These are phyloP conservation scores for Sinopyrophorus schimmeli DNA, from an alignment of 2,888 invertebrate genomes.

Conservation along the genomic window DNA sequence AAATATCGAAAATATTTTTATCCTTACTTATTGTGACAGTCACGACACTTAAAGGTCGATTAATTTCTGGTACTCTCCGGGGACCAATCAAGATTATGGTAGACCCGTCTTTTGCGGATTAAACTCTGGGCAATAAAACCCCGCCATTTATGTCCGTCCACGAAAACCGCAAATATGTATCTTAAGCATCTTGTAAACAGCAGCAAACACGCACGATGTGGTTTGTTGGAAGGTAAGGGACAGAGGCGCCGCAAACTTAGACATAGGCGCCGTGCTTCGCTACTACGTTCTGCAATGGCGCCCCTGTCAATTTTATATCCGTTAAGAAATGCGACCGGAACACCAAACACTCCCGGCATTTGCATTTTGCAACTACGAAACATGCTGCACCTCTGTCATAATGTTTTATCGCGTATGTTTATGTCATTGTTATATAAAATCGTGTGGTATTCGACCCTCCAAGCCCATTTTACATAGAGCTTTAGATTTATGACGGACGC, in stretches of 20 bases:
- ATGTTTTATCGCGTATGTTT: constrained; percentile 25
- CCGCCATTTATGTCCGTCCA: constrained; percentile 12
- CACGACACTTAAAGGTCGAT: constrained; percentile 27
- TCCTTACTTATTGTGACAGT: constrained; percentile 31
- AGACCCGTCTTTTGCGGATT: constrained; percentile 24
- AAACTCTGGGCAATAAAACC: constrained; percentile 17
- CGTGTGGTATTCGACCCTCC: constrained; percentile 31
- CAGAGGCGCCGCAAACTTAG: constrained; percentile 26
- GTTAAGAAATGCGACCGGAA: constrained; percentile 30
- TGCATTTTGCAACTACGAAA: constrained; percentile 29
- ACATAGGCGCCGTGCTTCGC: constrained; percentile 26
- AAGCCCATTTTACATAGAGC: constrained; percentile 25
- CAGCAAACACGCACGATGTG: constrained; percentile 12
- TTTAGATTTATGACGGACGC: constrained; percentile 21
- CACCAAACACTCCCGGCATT: constrained; percentile 29
- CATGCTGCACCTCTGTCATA: constrained; percentile 30
- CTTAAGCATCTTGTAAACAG: constrained; percentile 24
- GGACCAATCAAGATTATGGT: constrained; percentile 23
- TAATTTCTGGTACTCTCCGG: constrained; percentile 22
- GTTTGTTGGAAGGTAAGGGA: constrained; percentile 10
- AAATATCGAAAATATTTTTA: constrained; percentile 28
- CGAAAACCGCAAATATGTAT: constrained; percentile 30
- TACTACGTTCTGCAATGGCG: constrained; percentile 21
- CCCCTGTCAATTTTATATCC: constrained; percentile 27
- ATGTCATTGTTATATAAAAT: constrained; percentile 27